Evolutionary conservation across 2,797 vertebrate species (phyloP).

Genomic region (Protonibea diacanthus): DNA sequence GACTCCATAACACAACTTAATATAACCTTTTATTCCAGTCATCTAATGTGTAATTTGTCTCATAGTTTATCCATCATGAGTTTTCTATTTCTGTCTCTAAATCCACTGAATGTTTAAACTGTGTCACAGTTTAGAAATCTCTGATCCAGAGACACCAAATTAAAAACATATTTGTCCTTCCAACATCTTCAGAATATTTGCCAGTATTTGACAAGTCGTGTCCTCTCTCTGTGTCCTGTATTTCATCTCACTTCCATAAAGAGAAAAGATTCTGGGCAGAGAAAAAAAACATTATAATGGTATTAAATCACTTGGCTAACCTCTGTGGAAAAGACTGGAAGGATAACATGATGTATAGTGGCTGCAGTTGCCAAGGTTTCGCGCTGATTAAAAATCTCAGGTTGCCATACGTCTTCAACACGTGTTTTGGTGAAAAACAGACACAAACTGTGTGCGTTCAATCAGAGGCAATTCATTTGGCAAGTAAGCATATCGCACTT

Average conservation of each 20-base stretch:
- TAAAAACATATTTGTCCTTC: constrained; percentile 1
- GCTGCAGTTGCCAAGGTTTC: constrained; percentile 35
- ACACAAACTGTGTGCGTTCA: constrained; percentile 25
- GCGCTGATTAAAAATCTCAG: constrained; percentile 46
- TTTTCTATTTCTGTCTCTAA: background rate
- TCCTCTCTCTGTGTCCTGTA: background rate
- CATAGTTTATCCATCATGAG: background rate
- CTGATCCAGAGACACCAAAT: background rate
- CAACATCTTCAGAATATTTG: background rate
- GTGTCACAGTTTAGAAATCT: background rate
- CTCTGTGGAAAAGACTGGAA: constrained; percentile 45
- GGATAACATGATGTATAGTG: constrained; percentile 44
- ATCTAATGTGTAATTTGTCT: background rate
- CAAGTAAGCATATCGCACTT: background rate
- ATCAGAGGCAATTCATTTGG: constrained; percentile 15
- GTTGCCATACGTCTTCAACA: constrained; percentile 33
- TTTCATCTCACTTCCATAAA: background rate
- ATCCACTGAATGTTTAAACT: background rate
- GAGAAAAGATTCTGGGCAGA: constrained; percentile 16
- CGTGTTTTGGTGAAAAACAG: constrained; percentile 19
- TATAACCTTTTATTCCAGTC: too few species aligned
- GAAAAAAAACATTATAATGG: constrained; percentile 17
- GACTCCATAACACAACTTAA: too few species aligned
- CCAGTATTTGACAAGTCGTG: background rate
- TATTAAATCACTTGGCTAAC: constrained; percentile 50